A percentile compares a stretch with the other conserved stretches of the same genome.
phyloP scores from a whole-genome alignment of 2,113 vertebrate genomes.

The Hemiscyllium ocellatum region DNA sequence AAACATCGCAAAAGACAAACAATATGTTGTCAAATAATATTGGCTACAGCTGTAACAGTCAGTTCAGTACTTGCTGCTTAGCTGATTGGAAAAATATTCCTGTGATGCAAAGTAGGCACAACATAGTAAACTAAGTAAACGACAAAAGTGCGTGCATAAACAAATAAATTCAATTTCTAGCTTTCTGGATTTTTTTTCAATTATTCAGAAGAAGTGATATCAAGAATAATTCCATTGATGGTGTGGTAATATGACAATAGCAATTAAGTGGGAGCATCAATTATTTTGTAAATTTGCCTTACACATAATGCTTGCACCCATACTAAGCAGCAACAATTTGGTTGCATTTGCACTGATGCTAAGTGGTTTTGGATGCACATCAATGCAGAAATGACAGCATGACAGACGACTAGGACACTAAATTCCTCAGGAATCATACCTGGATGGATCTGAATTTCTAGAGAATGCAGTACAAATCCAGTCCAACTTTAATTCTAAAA shows the following conservation, averaged over 20 bases:
- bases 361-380: not conserved
- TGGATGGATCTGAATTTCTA: not conserved
- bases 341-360: not conserved
- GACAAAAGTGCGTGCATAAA: no score
- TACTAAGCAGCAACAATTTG: not conserved
- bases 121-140: no score
- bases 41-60: not conserved
- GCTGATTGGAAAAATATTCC: not conserved
- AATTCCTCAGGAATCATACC: not conserved
- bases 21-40: not conserved
- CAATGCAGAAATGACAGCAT: not conserved
- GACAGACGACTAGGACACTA: not conserved
- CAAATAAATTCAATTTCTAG: not conserved
- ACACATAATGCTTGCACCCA: not conserved
- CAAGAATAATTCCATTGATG: not conserved
- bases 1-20: not conserved
- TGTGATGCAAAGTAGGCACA: not conserved
- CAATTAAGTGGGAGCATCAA: not conserved
- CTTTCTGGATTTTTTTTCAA: not conserved
- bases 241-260: not conserved
- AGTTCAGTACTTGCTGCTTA: not conserved
- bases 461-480: not conserved
- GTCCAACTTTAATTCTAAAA: not conserved
- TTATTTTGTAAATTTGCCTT: not conserved
- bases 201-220: not conserved